phyloP scores from a whole-genome alignment of 2,113 vertebrate species.

The Oceanites oceanicus region DNA sequence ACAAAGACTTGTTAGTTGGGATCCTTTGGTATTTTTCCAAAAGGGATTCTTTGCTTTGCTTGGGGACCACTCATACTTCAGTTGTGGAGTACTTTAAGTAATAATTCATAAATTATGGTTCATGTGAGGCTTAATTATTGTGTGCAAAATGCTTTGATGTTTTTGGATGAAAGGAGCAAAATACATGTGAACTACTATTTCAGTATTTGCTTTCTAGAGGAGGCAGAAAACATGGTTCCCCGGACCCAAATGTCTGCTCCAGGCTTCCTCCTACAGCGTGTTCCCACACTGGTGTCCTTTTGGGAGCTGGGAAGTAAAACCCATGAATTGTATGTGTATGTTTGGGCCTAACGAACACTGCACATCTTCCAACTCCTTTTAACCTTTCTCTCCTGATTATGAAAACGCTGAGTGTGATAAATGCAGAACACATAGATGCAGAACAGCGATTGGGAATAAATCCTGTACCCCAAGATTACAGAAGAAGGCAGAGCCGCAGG shows the following conservation, averaged over 20 bases:
- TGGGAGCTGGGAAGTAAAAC: background rate
- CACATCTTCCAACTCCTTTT: background rate
- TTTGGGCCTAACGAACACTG: background rate
- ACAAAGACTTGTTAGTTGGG: background rate
- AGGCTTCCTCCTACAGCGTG: background rate
- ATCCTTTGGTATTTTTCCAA: background rate
- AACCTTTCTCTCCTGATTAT: background rate
- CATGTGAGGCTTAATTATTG: background rate
- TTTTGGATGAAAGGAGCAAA: background rate
- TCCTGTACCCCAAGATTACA: background rate
- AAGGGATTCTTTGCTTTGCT: background rate
- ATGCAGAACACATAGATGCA: background rate
- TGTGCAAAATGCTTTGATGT: background rate
- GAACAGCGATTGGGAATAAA: background rate
- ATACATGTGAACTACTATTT: background rate
- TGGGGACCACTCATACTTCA: background rate
- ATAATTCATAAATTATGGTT: background rate
- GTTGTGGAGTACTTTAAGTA: background rate
- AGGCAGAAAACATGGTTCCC: background rate
- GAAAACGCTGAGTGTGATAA: background rate
- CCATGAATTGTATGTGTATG: fast-evolving
- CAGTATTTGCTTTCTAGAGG: background rate
- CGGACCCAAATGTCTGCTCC: background rate
- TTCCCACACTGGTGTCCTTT: background rate
- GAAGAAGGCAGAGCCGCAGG: background rate